A percentile compares a stretch with the other conserved stretches of the same genome.
Conservation (phyloP, 2,797 vertebrate species). For the Moxostoma hubbsi region DNA sequence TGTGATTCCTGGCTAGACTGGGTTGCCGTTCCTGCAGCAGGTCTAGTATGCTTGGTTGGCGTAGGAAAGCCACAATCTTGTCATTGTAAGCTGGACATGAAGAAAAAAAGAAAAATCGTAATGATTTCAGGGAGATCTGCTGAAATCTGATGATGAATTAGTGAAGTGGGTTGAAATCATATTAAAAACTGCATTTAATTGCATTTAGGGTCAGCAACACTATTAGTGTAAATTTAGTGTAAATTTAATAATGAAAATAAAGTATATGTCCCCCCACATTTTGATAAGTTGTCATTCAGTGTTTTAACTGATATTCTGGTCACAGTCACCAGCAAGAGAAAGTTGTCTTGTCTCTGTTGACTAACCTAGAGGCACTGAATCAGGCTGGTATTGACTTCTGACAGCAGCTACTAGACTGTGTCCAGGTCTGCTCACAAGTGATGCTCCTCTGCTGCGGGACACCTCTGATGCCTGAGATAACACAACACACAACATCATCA, state of each 20-base stretch:
- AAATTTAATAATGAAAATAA: not conserved
- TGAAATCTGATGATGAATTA: too few species aligned
- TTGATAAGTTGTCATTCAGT: not conserved
- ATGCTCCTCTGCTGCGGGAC: constrained; percentile 89
- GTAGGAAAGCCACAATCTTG: constrained; percentile 97
- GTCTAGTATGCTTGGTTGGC: constrained; percentile 95
- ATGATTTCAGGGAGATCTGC: not conserved
- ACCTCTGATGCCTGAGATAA: constrained; percentile 90
- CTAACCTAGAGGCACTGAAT: constrained; percentile 83
- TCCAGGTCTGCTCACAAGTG: constrained; percentile 86
- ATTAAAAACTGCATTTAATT: not conserved
- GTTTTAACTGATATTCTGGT: not conserved
- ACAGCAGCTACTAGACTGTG: constrained; percentile 91
- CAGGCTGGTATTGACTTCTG: constrained; percentile 86
- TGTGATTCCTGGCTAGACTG: constrained; percentile 90
- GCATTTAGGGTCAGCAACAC: too few species aligned
- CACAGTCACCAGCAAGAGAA: not conserved
- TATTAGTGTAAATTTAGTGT: too few species aligned
- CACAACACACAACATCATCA: not conserved
- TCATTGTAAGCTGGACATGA: constrained; percentile 91
- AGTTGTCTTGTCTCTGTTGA: constrained; percentile 20
- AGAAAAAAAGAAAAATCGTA: constrained; percentile 21
- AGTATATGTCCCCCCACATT: not conserved
- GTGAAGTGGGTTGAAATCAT: not conserved
- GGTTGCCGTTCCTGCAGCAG: constrained; percentile 95